Percentiles rank a stretch among this genome's conserved stretches.
Evolutionary conservation across 2,113 vertebrate genomes (phyloP).

Genomic region (Tetraodon nigroviridis): DNA sequence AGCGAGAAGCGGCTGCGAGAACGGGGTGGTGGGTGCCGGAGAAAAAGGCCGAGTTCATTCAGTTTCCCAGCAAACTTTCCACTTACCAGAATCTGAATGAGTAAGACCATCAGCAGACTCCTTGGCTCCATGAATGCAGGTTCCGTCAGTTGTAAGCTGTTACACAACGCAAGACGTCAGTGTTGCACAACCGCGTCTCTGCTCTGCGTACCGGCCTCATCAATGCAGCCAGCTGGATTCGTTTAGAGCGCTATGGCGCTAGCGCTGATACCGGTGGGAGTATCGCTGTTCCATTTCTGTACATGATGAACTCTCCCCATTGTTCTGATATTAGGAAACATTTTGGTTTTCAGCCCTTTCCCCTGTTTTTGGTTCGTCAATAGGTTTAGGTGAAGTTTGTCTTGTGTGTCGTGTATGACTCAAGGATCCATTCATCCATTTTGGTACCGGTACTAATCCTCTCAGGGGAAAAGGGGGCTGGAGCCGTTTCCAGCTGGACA

Average conservation of each 20-base stretch:
- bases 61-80: conserved; percentile 54
- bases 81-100: conserved; percentile 55
- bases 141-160: conserved; percentile 26
- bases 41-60: conserved; percentile 44
- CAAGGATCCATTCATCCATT: too few species aligned
- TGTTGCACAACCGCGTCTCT: conserved; percentile 47
- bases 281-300: conserved; percentile 26
- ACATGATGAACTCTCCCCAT: conserved; percentile 8
- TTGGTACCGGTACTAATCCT: too few species aligned
- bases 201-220: conserved; percentile 24
- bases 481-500: too few species aligned
- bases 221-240: conserved; percentile 48
- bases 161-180: conserved; percentile 35
- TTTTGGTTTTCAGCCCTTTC: conserved; percentile 15
- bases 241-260: conserved; percentile 36
- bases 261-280: conserved; percentile 44
- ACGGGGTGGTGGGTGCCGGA: conserved; percentile 34
- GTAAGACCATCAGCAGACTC: conserved; percentile 38
- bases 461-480: too few species aligned
- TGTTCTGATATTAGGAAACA: conserved; percentile 24
- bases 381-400: conserved; percentile 7
- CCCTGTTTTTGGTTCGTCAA: neutral
- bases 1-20: conserved; percentile 33
- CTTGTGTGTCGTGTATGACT: too few species aligned
- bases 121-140: conserved; percentile 28